Conservation (phyloP, 2,888 invertebrate species). For the Heliothis peltigera region DNA sequence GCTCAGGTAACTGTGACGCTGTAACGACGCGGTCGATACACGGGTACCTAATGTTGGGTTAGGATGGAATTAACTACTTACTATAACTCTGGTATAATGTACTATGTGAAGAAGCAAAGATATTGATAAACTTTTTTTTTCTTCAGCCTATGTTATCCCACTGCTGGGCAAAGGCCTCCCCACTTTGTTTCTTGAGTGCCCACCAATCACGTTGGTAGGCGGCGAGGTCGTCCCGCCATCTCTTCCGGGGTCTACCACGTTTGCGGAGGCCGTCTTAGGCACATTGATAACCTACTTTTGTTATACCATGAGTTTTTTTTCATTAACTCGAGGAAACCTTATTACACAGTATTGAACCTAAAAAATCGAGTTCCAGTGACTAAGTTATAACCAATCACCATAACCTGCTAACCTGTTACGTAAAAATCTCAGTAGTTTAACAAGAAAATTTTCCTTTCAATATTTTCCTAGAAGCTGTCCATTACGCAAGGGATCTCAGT, state of each 20-base stretch:
- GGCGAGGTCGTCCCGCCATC: too few relatives aligned
- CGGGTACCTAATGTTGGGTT: slow-evolving; percentile 25
- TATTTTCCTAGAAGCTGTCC: slow-evolving; percentile 31
- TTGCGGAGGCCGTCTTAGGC: too few relatives aligned
- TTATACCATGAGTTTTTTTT: too few relatives aligned
- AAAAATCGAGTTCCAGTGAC: not conserved
- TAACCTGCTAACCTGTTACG: not conserved
- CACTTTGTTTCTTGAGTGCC: too few relatives aligned
- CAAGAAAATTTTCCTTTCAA: slow-evolving; percentile 5
- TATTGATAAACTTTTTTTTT: too few relatives aligned
- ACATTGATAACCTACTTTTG: too few relatives aligned
- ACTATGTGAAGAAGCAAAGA: not conserved
- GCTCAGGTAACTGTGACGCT: slow-evolving; percentile 45
- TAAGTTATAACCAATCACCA: not conserved
- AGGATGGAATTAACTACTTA: slow-evolving; percentile 8
- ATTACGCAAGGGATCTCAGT: slow-evolving; percentile 47
- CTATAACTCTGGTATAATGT: not conserved
- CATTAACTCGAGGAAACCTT: too few relatives aligned
- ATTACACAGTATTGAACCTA: not conserved
- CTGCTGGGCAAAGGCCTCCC: too few relatives aligned
- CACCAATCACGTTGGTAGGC: too few relatives aligned
- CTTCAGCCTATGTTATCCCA: too few relatives aligned
- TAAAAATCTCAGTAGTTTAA: not conserved
- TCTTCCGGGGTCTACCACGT: too few relatives aligned
- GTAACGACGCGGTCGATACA: slow-evolving; percentile 31